Conservation (phyloP, 2,797 vertebrate species). For the Galago senegalensis region DNA sequence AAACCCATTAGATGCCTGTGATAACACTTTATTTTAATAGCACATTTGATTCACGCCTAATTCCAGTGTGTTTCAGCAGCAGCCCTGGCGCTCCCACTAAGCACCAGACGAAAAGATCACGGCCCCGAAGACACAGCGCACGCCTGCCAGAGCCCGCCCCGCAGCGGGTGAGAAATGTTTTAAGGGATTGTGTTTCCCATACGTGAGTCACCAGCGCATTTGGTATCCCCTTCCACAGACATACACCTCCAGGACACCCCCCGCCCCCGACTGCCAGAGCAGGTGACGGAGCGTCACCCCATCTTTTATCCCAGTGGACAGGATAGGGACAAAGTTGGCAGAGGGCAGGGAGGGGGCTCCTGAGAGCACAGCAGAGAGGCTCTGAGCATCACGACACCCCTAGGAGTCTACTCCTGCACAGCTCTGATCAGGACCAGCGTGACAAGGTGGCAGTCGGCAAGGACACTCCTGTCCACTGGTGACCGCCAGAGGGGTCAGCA, state of each 20-base stretch:
- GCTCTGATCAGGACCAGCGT: neutral
- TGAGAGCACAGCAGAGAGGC: neutral
- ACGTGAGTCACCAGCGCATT: accelerated
- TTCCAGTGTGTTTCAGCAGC: constrained; percentile 33
- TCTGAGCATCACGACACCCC: accelerated
- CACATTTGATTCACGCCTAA: constrained; percentile 79
- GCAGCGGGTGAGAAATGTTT: neutral
- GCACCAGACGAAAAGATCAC: constrained; percentile 59
- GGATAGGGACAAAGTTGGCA: neutral
- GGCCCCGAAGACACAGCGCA: accelerated
- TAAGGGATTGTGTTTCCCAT: neutral
- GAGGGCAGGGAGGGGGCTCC: neutral
- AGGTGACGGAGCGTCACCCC: neutral
- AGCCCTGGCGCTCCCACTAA: neutral
- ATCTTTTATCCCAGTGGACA: accelerated
- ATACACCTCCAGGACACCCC: neutral
- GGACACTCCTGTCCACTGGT: accelerated
- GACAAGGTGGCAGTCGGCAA: neutral
- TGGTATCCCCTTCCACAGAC: neutral
- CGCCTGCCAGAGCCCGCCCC: accelerated
- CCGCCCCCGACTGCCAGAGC: accelerated
- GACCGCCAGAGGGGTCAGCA: neutral
- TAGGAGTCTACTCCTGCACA: accelerated
- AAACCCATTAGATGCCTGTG: constrained; percentile 63
- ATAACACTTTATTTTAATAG: constrained; percentile 80